Evolutionary conservation across 2,113 vertebrate genomes (phyloP), one percentile per base, ranked within the genome.

Genomic region (Cyphomyrus plagiostoma): DNA sequence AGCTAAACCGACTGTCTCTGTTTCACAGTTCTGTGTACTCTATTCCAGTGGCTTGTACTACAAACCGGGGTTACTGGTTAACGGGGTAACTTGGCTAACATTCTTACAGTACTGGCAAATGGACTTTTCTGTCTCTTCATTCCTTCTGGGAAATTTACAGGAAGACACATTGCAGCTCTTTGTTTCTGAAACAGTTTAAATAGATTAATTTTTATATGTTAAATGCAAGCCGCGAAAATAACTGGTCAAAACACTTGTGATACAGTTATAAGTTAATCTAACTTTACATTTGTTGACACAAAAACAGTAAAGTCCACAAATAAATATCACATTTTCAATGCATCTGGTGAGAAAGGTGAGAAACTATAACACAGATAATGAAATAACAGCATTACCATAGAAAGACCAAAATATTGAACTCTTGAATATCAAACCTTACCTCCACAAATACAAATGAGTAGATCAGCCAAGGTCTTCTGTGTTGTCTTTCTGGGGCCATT

Each of bases 391-490:
- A 89, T 23, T 9, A 45, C n/a, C 30, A 74, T 42, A 2, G 89
- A 56, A 39, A 56, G 50, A 2, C 39, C 91, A 10, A 21, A n/a
- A 52, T 42, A 84, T 17, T 58, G 56, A 58, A n/a, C 56, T 23
- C 13, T 0, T 88, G 3, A 46, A 74, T 49, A 21, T 23, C 19
- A 39, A 3, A 77, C 15, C 95, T 95, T 96, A 97, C 97, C 97
- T 97, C 97, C 35, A 93, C 90, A 91, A 96, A 92, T n/a, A 96
- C 0, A 89, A 95, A 96, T 89, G 93, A 94, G 8, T 92, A 94
- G 17, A 94, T 90, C 10, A 89, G 88, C 19, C 88, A 42, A 84
- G 88, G 77, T 90, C 91, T 95, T 92, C 91, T 93, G 52, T 70
- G 91, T 4, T 82, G 52, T 26, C 13, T 30, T 70, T 66, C 83